Percentiles rank a stretch among this genome's conserved stretches.
Conservation (phyloP, 1,140 invertebrate species). For the Drosophila bipectinata region DNA sequence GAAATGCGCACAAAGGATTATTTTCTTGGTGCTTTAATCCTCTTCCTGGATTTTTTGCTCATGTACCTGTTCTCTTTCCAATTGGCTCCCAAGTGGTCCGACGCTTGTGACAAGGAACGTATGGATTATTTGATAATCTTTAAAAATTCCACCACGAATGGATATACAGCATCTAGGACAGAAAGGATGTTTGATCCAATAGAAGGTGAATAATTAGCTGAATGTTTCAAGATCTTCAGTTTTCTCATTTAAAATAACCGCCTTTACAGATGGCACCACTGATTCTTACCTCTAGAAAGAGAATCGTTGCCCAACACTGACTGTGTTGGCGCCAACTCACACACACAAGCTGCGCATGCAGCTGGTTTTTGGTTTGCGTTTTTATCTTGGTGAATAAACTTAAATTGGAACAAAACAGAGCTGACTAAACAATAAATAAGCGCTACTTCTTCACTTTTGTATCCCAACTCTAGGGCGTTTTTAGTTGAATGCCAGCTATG, state of each 20-base stretch:
- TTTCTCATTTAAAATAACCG: neutral
- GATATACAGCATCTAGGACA: neutral
- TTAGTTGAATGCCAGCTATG: slow-evolving; percentile 52
- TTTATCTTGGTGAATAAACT: slow-evolving; percentile 52
- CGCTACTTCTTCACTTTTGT: neutral
- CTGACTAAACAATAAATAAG: slow-evolving; percentile 62
- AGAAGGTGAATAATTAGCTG: neutral
- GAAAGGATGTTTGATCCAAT: neutral
- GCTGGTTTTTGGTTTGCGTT: slow-evolving; percentile 43
- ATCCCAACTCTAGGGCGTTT: slow-evolving; percentile 6
- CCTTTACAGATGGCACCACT: slow-evolving; percentile 25
- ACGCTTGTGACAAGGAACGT: slow-evolving; percentile 28
- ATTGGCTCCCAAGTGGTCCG: slow-evolving; percentile 44
- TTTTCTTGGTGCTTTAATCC: slow-evolving; percentile 45
- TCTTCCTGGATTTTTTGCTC: slow-evolving; percentile 59
- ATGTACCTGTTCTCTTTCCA: slow-evolving; percentile 53
- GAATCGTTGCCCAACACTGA: slow-evolving; percentile 24
- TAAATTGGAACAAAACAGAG: slow-evolving; percentile 63
- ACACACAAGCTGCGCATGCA: slow-evolving; percentile 15
- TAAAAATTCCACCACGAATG: neutral
- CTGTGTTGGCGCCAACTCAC: slow-evolving; percentile 33
- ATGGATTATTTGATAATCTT: neutral
- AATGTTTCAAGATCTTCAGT: neutral
- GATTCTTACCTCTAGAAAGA: neutral
- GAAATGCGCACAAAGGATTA: slow-evolving; percentile 59